A percentile compares a stretch with the other conserved stretches of the same genome.
Conservation (phyloP, 2,113 vertebrate species). For the Drymodes brunneopygia region DNA sequence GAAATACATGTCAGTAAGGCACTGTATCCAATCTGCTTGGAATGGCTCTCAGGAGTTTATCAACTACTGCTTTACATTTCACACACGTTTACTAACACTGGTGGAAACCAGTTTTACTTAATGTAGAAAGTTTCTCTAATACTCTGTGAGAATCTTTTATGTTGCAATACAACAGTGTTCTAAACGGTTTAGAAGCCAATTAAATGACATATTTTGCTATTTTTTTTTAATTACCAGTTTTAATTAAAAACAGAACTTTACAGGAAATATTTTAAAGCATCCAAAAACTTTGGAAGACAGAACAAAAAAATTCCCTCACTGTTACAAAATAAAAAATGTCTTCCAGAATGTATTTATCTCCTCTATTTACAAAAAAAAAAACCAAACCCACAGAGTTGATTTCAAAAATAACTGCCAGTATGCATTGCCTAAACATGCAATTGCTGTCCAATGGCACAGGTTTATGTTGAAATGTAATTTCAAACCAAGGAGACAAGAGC, state of each 20-base stretch:
- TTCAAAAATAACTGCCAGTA: not conserved
- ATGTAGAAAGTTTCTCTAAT: not conserved
- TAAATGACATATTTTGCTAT: not conserved
- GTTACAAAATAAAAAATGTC: not conserved
- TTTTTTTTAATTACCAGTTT: not conserved
- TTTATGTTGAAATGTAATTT: not conserved
- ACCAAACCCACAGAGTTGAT: rapidly evolving
- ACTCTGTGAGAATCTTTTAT: not conserved
- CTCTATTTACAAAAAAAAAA: not conserved
- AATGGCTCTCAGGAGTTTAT: not conserved
- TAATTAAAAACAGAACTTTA: not conserved
- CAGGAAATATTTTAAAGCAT: not conserved
- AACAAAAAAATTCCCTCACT: not conserved
- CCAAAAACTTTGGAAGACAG: not conserved
- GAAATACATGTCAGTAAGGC: not conserved
- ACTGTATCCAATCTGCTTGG: not conserved
- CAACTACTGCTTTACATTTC: not conserved
- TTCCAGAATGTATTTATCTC: not conserved
- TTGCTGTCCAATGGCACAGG: not conserved
- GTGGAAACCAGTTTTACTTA: not conserved
- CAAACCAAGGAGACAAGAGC: not conserved
- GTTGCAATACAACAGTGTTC: not conserved
- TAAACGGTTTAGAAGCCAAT: not conserved
- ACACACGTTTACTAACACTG: not conserved
- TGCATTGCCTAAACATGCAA: not conserved